Evolutionary conservation across 2,888 invertebrate genomes (phyloP), one percentile per base, ranked within the genome.

Genomic region (Leptothorax acervorum): DNA sequence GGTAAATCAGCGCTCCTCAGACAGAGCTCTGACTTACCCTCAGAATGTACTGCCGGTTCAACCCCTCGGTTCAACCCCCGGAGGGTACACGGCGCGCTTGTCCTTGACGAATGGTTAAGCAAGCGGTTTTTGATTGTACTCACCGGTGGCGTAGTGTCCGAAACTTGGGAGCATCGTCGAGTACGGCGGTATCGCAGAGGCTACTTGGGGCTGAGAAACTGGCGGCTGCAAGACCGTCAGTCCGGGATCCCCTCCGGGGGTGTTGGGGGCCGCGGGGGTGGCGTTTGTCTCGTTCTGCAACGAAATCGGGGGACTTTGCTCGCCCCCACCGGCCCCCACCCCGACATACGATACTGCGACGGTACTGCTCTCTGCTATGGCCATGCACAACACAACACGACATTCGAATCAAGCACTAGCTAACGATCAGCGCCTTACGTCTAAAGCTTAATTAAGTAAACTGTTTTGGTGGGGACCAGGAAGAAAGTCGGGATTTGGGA

Each of bases 151-250:
- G 94, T 97, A 97, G 91, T 96, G 96, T 95, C 96, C 96, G 94
- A 97, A 97, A 95, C 96, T 96, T 87, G 97, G 97, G 91, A 97
- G 95, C 96, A 96, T 96, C 91, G 96, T 95, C 85, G 96, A 96
- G 92, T 96, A 96, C 90, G 96, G 96, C 87, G 96, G 95, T 88
- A 95, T 95, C 87, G 95, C 92, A 84, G 95, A 93, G 86, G 94
- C 94, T 92, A 94, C 93, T 91, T 94, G 94, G 89, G 94, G 92
- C 92, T 95, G 95, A 92, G 95, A 95, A 87, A 95, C 95, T 89
- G 96, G 96, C 65, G 97, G 96, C 93, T 97, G 96, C 88, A 97
- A 95, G 87, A 97, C 96, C 92, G 95, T 95, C 91, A 95, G 93
- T 87, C 95, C 94, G 79, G 94, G 95, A 89, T 95, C 94, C 84